Conservation (phyloP, 2,113 vertebrate species). For the Balaeniceps rex region DNA sequence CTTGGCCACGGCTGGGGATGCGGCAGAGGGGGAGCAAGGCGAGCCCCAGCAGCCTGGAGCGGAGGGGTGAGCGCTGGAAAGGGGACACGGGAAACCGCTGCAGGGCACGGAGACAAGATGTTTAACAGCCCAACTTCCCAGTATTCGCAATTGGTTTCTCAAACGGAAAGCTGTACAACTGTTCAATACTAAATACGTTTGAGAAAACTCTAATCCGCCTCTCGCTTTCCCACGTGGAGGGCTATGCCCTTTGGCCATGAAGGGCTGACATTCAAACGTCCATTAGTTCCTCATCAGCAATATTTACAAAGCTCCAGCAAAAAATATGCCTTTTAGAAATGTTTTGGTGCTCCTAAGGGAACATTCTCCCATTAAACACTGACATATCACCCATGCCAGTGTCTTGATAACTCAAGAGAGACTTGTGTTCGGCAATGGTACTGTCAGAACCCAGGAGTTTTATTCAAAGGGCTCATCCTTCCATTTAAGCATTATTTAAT, state of each 20-base stretch:
- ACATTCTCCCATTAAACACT: neutral
- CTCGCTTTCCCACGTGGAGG: too few relatives aligned
- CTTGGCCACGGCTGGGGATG: neutral
- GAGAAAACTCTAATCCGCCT: neutral
- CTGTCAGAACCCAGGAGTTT: neutral
- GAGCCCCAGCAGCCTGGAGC: neutral
- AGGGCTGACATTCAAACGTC: neutral
- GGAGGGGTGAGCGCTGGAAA: neutral
- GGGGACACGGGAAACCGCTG: neutral
- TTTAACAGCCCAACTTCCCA: neutral
- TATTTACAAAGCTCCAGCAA: neutral
- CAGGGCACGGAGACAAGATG: neutral
- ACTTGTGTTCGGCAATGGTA: neutral
- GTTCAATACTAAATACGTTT: neutral
- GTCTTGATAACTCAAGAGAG: neutral
- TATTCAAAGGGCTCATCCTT: neutral
- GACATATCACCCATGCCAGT: neutral
- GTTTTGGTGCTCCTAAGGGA: neutral
- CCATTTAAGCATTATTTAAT: neutral
- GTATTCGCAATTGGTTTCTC: neutral
- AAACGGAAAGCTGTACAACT: neutral
- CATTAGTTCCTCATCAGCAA: neutral
- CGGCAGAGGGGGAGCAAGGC: neutral
- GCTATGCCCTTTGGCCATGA: neutral
- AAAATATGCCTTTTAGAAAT: neutral